Evolutionary conservation across 1,140 invertebrate species (phyloP), one percentile per base, ranked within the genome.

Genomic region (Eumeta japonica): DNA sequence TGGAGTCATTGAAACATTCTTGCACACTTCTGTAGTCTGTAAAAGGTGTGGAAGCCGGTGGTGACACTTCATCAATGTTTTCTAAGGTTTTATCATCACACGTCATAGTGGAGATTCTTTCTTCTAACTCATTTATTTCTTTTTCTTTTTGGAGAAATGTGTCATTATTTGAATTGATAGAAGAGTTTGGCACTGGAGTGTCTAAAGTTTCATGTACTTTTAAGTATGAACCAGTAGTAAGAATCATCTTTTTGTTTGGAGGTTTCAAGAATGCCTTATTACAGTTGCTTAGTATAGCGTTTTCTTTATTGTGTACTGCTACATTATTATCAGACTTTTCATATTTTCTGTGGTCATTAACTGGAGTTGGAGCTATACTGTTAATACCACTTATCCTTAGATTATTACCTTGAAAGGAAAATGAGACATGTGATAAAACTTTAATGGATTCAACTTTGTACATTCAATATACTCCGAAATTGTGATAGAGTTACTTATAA

Each of bases 111-210:
- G 50, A 44, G 18, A 34, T 41, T 38, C 57, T 62, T 12, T 55
- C 50, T 41, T 60, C 57, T 39, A 52, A 34, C 20, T 68, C 58
- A 37, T 64, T 46, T 16, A 70, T 60, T 44, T 68, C 55, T 41
- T 63, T 66, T 33, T 73, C 68, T 24, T 52, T 62, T 43, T 58
- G 50, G 17, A 73, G 44, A 28, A 73, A 73, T 44, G 64, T 71
- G 7, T 50, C 50, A 41, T 73, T 66, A 45, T 52, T 52, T n/a
- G n/a, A n/a, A 24, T n/a, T 24, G 5, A 24, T 24, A 24, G 5
- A 7, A 24, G 20, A 24, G n/a, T 7, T 5, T n/a, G 20, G n/a
- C n/a, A 24, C n/a, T n/a, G 5, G 5, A 24, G 20, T 7, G 5
- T 7, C n/a, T 5, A 24, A 7, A 24, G 20, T 5, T 24, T 24